Conservation (phyloP, 2,797 vertebrate genomes). For the Takifugu rubripes region DNA sequence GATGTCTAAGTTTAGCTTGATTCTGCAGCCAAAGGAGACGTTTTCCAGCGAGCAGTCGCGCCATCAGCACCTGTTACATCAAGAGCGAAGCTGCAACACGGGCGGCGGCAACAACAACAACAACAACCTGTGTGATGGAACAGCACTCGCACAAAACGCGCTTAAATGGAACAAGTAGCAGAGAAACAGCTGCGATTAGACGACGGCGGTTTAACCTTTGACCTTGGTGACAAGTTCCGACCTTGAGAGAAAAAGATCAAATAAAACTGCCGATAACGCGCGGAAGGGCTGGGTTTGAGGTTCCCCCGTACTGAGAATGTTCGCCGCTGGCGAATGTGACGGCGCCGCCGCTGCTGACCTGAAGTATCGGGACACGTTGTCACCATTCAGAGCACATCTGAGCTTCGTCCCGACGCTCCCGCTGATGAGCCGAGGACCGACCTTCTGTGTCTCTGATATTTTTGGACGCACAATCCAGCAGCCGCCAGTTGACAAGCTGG, state of each 20-base stretch:
- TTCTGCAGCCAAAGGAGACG: conserved; percentile 69
- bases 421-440: too few species aligned
- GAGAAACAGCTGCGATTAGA: background rate
- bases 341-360: too few species aligned
- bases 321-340: too few species aligned
- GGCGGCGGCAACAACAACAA: conserved; percentile 12
- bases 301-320: too few species aligned
- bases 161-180: conserved; percentile 21
- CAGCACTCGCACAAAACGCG: conserved; percentile 20
- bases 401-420: too few species aligned
- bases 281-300: too few species aligned
- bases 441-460: too few species aligned
- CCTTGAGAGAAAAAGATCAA: too few species aligned
- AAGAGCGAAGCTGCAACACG: conserved; percentile 54
- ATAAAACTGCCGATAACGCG: too few species aligned
- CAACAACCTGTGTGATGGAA: conserved; percentile 45
- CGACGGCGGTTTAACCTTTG: too few species aligned
- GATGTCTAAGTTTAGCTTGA: conserved; percentile 86
- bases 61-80: conserved; percentile 80
- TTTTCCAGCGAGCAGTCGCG: conserved; percentile 51
- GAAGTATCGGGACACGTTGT: too few species aligned
- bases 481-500: conserved; percentile 8
- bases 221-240: background rate
- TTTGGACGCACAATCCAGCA: conserved; percentile 26
- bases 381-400: too few species aligned